Percentiles rank a stretch among this genome's conserved stretches.
phyloP scores from a whole-genome alignment of 2,797 vertebrate genomes.

The Cetoscarus ocellatus region DNA sequence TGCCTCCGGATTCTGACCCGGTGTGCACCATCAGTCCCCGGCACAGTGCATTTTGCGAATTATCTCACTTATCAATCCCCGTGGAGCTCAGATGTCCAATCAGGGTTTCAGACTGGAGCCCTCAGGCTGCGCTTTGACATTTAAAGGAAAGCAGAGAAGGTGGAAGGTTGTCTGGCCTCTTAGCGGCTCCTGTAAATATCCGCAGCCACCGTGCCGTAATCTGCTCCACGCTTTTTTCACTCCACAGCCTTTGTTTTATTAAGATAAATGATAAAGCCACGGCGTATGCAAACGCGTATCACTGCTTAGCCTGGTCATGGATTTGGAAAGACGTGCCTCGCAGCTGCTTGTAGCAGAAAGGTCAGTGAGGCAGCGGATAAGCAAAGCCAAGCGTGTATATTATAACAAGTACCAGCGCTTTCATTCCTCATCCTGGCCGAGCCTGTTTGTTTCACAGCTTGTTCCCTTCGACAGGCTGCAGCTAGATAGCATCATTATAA shows the following conservation, averaged over 20 bases:
- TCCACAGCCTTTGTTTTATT: conserved; percentile 75
- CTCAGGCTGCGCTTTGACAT: conserved; percentile 80
- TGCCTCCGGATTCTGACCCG: conserved; percentile 66
- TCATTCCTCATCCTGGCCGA: conserved; percentile 67
- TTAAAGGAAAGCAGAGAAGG: conserved; percentile 72
- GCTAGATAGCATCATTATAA: conserved; percentile 64
- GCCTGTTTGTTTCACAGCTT: conserved; percentile 52
- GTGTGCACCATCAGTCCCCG: conserved; percentile 45
- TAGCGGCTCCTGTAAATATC: conserved; percentile 76
- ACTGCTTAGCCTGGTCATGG: conserved; percentile 58
- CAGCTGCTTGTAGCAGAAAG: conserved; percentile 74
- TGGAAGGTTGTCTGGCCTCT: conserved; percentile 72
- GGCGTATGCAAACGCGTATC: conserved; percentile 58
- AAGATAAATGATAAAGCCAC: conserved; percentile 78
- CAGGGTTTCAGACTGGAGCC: conserved; percentile 62
- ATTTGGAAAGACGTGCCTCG: conserved; percentile 71
- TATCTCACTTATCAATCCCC: conserved; percentile 73
- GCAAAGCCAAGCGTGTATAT: conserved; percentile 66
- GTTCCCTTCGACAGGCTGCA: conserved; percentile 49
- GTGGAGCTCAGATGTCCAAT: conserved; percentile 74
- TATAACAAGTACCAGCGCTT: conserved; percentile 64
- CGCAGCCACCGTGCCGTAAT: conserved; percentile 52
- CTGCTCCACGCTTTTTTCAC: conserved; percentile 52
- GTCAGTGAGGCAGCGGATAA: conserved; percentile 75
- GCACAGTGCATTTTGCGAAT: conserved; percentile 67